Base-by-base conservation (phyloP, 1,140 invertebrate genomes). In the Drosophila prosaltans region DNA sequence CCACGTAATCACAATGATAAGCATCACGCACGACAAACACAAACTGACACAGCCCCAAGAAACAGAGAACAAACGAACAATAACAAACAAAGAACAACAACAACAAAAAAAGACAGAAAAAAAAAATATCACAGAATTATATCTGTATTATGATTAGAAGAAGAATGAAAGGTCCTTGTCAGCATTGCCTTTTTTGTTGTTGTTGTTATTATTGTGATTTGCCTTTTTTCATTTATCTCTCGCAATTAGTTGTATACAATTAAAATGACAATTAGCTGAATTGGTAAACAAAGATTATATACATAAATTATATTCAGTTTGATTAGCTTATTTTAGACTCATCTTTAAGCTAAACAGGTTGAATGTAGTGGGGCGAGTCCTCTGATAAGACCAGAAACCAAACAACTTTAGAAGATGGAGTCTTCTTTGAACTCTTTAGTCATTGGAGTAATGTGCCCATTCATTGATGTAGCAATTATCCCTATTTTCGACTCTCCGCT, bases 1-100 rank as follows among this genome's bases (percentile, higher is more conserved):
- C 83, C 83, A 74, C 80, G 83, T 88, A 86, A 86, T 86, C 83
- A 86, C 75, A 86, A 88, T 86, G 82, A 86, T 86, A 88, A 86
- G 85, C 77, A 86, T 77, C 79, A 72, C 83, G 72, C 76, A 66
- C 63, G 30, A 80, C 81, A 81, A 64, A 68, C 68, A 65, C 61
- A 62, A 71, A 71, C 78, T 60, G 48, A 43, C 66, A 61, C 36
- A 63, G 51, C 45, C 68, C 54, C 40, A 11, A 63, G 26, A 62
- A 55, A 65, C 65, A 5, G 51, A 40, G 30, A 58, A 68, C 2
- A 59, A 36, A 67, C 28, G 43, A 36, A 36, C 32, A 36, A 36
- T 36, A 39, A 80, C 81, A 81, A 64, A 68, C 68, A 65, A 57
- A 71, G 74, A 55, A 40, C 16, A 16, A 16, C 16, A 43, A 11